A percentile compares a stretch with the other conserved stretches of the same genome.
Evolutionary conservation across 2,113 vertebrate species (phyloP).

Genomic region (Pollimyrus isidori): DNA sequence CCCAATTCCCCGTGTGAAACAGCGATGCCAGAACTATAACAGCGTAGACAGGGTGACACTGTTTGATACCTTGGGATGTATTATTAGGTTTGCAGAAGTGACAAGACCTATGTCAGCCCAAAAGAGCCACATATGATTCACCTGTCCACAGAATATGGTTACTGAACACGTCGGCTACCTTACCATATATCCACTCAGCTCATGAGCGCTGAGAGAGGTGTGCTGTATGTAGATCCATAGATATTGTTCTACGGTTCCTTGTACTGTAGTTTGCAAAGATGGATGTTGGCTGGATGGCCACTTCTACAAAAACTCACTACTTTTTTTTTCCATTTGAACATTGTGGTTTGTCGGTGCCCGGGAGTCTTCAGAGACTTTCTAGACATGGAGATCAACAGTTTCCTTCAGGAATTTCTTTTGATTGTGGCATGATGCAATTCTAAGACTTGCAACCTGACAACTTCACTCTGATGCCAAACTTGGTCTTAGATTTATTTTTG

Average conservation of each 20-base stretch:
- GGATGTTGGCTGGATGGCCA: not conserved
- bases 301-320: not conserved
- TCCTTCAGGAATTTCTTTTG: not conserved
- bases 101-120: not conserved
- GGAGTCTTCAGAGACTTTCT: not conserved
- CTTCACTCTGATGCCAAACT: not conserved
- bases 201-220: not conserved
- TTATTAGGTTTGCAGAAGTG: not conserved
- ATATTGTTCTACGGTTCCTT: not conserved
- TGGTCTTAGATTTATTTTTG: not conserved
- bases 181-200: not conserved
- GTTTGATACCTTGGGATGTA: not conserved
- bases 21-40: not conserved
- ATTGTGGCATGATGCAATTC: not conserved
- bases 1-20: not conserved
- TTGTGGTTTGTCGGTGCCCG: not conserved
- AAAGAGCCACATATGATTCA: not conserved
- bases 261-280: not conserved
- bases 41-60: not conserved
- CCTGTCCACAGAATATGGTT: not conserved
- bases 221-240: not conserved
- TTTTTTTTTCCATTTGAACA: not conserved
- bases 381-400: not conserved
- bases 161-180: not conserved
- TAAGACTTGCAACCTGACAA: not conserved